Evolutionary conservation across 2,888 invertebrate species (phyloP).

Genomic region (Achlya flavicornis): DNA sequence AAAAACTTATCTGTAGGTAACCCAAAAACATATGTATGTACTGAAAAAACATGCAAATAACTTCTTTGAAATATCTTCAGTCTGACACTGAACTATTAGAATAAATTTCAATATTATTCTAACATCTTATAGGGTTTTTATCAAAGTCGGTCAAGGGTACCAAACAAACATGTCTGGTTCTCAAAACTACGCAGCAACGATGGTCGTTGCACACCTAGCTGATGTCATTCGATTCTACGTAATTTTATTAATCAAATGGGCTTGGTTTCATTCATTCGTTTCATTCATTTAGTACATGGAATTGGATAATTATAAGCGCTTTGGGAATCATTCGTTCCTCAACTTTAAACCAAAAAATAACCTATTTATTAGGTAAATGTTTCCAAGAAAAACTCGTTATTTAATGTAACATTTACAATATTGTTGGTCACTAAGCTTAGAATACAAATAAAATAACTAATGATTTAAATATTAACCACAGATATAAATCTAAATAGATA

Average conservation of each 20-base stretch:
- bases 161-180: not conserved
- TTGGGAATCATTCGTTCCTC: slow-evolving; percentile 9
- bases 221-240: slow-evolving; percentile 13
- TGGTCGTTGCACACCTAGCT: slow-evolving; percentile 11
- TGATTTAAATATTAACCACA: too few species aligned
- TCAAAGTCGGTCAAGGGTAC: not conserved
- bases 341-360: too few species aligned
- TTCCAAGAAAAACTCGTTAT: too few species aligned
- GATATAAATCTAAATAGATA: too few species aligned
- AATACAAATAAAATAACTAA: too few species aligned
- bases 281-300: slow-evolving; percentile 18
- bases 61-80: not conserved
- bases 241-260: slow-evolving; percentile 7
- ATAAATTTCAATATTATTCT: not conserved
- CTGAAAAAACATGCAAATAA: not conserved
- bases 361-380: too few species aligned
- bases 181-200: not conserved
- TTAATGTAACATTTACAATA: too few species aligned
- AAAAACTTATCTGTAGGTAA: too few species aligned
- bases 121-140: not conserved
- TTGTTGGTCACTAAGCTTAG: too few species aligned
- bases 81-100: not conserved
- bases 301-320: slow-evolving; percentile 9
- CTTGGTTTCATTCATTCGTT: slow-evolving; percentile 21
- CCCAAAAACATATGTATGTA: not conserved